A percentile compares a stretch with the other conserved stretches of the same genome.
phyloP scores from a whole-genome alignment of 2,888 invertebrate genomes.

The Lordiphosa andalusiaca region DNA sequence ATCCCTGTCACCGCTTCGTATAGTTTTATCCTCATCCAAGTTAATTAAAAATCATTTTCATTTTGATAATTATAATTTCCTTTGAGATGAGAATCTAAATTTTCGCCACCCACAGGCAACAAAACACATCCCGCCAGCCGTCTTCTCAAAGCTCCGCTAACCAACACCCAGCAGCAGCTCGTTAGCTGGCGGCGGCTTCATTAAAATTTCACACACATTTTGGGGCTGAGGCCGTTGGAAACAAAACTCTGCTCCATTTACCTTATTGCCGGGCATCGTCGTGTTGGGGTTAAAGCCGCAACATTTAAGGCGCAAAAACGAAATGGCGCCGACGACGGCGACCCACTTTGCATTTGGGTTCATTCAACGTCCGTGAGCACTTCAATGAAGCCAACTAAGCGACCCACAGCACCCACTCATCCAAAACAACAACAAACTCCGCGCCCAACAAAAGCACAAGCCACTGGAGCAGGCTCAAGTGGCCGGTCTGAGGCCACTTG shows the following conservation, averaged over 20 bases:
- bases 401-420: slow-evolving; percentile 27
- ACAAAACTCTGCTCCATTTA: slow-evolving; percentile 38
- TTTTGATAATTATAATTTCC: no score
- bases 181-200: slow-evolving; percentile 60
- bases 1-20: no score
- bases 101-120: neutral
- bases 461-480: slow-evolving; percentile 57
- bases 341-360: slow-evolving; percentile 62
- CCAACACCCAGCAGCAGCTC: slow-evolving; percentile 44
- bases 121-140: neutral
- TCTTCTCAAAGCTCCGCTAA: no score
- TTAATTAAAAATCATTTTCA: no score
- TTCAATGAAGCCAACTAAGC: slow-evolving; percentile 55
- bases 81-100: neutral
- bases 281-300: slow-evolving; percentile 32
- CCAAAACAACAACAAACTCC: slow-evolving; percentile 29
- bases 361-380: slow-evolving; percentile 44
- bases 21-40: no score
- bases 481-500: slow-evolving; percentile 42
- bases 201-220: slow-evolving; percentile 67
- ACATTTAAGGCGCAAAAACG: slow-evolving; percentile 40
- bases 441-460: slow-evolving; percentile 64
- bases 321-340: slow-evolving; percentile 36
- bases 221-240: slow-evolving; percentile 8
- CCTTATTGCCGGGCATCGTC: slow-evolving; percentile 20